These are phyloP conservation scores for Formica aserva DNA, from an alignment of 2,888 invertebrate genomes.

Conservation along the genomic window DNA sequence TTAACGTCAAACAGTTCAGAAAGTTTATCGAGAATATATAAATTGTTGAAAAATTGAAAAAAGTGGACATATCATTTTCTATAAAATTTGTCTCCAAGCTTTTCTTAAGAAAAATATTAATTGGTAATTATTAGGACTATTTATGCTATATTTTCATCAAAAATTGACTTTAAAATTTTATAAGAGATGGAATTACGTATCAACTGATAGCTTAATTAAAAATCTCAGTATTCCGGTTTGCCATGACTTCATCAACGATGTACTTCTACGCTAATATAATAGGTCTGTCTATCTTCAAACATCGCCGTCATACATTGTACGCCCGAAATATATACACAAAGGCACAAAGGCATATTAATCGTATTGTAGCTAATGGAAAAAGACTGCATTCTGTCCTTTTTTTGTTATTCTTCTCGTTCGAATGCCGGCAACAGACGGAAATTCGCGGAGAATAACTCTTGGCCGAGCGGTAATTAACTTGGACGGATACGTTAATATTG, in stretches of 20 bases:
- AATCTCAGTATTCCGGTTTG: not conserved
- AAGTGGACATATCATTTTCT: not conserved
- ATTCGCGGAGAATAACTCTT: conserved; percentile 16
- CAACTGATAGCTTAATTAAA: not conserved
- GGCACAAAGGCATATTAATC: not conserved
- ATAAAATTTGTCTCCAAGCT: not conserved
- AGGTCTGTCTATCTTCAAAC: not conserved
- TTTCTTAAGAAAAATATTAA: not conserved
- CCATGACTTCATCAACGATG: not conserved
- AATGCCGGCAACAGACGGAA: not conserved
- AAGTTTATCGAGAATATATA: not conserved
- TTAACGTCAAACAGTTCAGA: conserved; percentile 18
- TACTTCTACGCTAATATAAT: not conserved
- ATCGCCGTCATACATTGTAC: not conserved
- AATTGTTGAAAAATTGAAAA: not conserved
- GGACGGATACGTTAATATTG: conserved; percentile 29
- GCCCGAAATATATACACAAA: not conserved
- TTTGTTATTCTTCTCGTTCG: not conserved
- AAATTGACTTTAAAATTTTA: not conserved
- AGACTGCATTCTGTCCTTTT: not conserved
- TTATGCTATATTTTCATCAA: not conserved
- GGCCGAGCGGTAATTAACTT: conserved; percentile 8
- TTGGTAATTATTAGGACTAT: not conserved
- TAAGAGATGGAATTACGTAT: not conserved
- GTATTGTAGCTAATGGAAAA: not conserved